Evolutionary conservation across 2,797 vertebrate species (phyloP).

Genomic region (Hypotaenidia okinawae): DNA sequence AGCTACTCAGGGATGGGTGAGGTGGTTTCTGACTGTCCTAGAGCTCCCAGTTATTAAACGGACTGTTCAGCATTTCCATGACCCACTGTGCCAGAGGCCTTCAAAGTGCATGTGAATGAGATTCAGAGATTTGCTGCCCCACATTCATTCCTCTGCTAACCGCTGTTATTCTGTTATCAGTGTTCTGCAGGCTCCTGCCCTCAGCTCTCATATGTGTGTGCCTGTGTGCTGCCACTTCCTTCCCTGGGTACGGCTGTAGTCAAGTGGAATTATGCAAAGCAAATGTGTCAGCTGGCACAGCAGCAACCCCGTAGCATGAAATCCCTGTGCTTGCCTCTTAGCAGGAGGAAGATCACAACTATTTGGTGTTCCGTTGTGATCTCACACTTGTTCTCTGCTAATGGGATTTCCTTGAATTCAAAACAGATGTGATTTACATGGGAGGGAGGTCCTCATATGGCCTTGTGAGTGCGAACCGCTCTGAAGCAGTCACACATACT

Average conservation of each 20-base stretch:
- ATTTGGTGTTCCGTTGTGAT: conserved; percentile 21
- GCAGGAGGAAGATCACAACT: background rate
- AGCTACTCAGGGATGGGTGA: background rate
- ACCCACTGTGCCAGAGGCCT: background rate
- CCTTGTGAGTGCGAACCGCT: background rate
- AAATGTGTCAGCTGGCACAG: background rate
- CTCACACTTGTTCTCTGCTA: background rate
- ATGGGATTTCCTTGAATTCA: conserved; percentile 28
- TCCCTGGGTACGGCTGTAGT: background rate
- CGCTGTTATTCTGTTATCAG: conserved; percentile 5
- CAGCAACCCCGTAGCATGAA: background rate
- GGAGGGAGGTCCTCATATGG: background rate
- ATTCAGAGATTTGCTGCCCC: background rate
- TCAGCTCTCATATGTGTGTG: background rate
- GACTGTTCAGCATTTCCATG: background rate
- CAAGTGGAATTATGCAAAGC: background rate
- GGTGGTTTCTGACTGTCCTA: background rate
- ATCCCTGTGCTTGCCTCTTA: background rate
- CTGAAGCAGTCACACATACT: background rate
- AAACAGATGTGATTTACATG: background rate
- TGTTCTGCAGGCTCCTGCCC: background rate
- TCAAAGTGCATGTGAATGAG: background rate
- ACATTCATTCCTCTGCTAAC: background rate
- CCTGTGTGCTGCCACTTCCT: background rate
- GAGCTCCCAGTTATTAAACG: background rate